A percentile compares a stretch with the other conserved stretches of the same genome.
Conservation (phyloP, 2,797 vertebrate species). For the Characodon lateralis region DNA sequence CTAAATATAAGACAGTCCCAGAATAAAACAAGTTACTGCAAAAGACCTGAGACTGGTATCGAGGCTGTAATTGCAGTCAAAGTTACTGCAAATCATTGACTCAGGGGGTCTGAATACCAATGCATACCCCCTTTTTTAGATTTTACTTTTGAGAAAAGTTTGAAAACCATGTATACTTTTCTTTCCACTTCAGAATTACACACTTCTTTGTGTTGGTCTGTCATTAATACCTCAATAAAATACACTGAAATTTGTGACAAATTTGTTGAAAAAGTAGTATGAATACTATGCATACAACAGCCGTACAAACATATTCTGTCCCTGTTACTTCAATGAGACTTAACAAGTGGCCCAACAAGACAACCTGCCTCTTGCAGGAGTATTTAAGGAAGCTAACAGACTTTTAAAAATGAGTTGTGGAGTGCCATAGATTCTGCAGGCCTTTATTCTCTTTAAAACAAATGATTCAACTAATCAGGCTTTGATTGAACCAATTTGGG, state of each 20-base stretch:
- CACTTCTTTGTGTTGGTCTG: neutral
- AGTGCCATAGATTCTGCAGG: conserved; percentile 30
- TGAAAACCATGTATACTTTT: neutral
- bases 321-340: neutral
- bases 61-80: no score
- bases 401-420: conserved; percentile 12
- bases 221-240: neutral
- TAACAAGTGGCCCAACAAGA: conserved; percentile 36
- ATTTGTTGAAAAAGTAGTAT: neutral
- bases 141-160: neutral
- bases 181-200: neutral
- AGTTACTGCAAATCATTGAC: no score
- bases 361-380: conserved; percentile 13
- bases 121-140: no score
- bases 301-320: neutral
- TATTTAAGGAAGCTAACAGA: conserved; percentile 7
- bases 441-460: conserved; percentile 67
- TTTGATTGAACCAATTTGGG: conserved; percentile 70
- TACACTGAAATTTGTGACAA: neutral
- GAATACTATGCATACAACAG: neutral
- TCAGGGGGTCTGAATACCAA: no score
- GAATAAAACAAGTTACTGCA: neutral
- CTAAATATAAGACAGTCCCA: neutral
- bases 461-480: conserved; percentile 67
- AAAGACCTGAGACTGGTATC: neutral